These are phyloP conservation scores for Paradoxurus hermaphroditus DNA, from an alignment of 2,113 vertebrate genomes.

Conservation along the genomic window DNA sequence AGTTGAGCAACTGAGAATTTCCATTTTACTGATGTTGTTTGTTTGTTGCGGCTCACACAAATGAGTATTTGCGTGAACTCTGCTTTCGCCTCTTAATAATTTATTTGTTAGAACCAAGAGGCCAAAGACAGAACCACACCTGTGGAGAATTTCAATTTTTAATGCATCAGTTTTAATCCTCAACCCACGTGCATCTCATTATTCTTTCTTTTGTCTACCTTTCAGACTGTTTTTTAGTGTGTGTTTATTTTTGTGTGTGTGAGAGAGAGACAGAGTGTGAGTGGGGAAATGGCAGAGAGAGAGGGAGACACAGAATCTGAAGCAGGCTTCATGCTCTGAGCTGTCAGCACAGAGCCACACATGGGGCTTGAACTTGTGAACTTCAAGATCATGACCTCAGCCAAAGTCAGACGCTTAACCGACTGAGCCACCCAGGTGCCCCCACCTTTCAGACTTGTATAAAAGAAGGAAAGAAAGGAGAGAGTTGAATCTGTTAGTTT, in stretches of 20 bases:
- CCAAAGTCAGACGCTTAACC: too few species aligned
- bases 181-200: neutral
- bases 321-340: too few species aligned
- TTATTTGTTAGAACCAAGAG: neutral
- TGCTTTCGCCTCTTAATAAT: neutral
- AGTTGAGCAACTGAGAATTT: conserved; percentile 8
- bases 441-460: neutral
- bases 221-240: neutral
- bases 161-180: neutral
- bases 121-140: neutral
- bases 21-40: conserved; percentile 27
- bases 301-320: too few species aligned
- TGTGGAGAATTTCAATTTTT: conserved; percentile 6
- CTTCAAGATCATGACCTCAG: too few species aligned
- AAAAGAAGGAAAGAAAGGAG: neutral
- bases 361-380: too few species aligned
- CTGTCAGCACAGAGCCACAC: too few species aligned
- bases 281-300: too few species aligned
- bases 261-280: too few species aligned
- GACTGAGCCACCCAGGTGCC: too few species aligned
- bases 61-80: conserved; percentile 3
- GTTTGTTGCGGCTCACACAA: neutral
- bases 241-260: too few species aligned
- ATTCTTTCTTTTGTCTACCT: neutral
- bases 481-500: neutral